Evolutionary conservation across 2,113 vertebrate species (phyloP).

Genomic region (Ctenodactylus gundi): DNA sequence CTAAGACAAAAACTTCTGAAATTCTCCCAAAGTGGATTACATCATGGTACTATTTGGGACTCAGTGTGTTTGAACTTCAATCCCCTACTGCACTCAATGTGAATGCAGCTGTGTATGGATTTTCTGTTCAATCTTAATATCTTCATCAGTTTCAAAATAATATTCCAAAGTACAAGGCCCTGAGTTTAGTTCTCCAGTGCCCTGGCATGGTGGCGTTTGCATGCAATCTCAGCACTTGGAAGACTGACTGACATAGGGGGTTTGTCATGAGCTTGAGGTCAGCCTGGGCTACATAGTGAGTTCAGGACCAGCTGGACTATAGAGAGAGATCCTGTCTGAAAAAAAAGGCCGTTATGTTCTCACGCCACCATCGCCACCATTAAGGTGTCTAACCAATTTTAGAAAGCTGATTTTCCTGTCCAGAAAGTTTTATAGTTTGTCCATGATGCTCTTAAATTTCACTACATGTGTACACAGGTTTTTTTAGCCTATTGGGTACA

Average conservation of each 20-base stretch:
- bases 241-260: too few species aligned
- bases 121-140: neutral
- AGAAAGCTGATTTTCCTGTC: neutral
- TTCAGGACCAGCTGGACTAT: too few species aligned
- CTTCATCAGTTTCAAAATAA: neutral
- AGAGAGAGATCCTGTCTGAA: too few species aligned
- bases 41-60: neutral
- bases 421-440: neutral
- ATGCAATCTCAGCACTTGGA: too few species aligned
- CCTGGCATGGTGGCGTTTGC: too few species aligned
- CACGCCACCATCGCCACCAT: neutral
- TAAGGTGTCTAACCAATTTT: neutral
- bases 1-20: neutral
- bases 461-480: neutral
- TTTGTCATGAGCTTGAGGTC: too few species aligned
- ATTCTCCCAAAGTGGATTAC: neutral
- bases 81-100: neutral
- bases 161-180: too few species aligned
- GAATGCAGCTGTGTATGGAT: neutral
- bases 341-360: too few species aligned
- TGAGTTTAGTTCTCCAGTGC: too few species aligned
- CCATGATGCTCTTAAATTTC: neutral
- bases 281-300: too few species aligned
- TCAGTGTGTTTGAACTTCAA: neutral
- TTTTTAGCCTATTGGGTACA: neutral